These are phyloP conservation scores for Netelia inedita DNA, from an alignment of 2,888 invertebrate genomes.

Conservation along the genomic window DNA sequence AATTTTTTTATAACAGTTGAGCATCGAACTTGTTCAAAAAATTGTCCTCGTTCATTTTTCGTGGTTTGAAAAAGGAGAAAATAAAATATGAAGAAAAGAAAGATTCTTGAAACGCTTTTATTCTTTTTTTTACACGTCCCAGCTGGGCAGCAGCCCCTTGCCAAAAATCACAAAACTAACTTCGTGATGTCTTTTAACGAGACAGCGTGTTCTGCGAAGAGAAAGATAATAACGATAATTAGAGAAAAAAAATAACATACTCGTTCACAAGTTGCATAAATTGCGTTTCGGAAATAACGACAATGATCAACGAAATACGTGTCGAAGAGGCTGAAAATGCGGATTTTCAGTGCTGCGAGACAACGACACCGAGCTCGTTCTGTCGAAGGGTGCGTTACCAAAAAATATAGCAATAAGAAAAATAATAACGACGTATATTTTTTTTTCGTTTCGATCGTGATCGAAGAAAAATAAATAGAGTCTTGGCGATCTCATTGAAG, in stretches of 20 bases:
- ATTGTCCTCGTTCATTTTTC: no score
- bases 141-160: no score
- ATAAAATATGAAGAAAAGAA: no score
- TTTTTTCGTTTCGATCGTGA: slow-evolving; percentile 15
- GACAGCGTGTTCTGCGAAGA: slow-evolving; percentile 44
- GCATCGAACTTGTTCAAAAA: no score
- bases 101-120: no score
- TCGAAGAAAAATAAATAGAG: slow-evolving; percentile 2
- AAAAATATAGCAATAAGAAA: slow-evolving; percentile 12
- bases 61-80: no score
- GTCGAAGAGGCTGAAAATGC: slow-evolving; percentile 31
- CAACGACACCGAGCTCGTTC: slow-evolving; percentile 12
- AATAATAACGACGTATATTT: slow-evolving; percentile 15
- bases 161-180: neutral
- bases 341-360: neutral
- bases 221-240: slow-evolving; percentile 1
- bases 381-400: neutral
- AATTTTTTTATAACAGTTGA: no score
- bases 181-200: slow-evolving; percentile 5
- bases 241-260: slow-evolving; percentile 37
- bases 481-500: slow-evolving; percentile 43
- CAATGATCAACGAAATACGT: slow-evolving; percentile 1
- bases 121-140: no score
- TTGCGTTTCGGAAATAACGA: slow-evolving; percentile 15
- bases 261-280: slow-evolving; percentile 40